Evolutionary conservation across 37 sponge, comb jelly and placozoan genomes (phyloP), one percentile per base, ranked within the genome.

Genomic region (Theonella swinhoei): DNA sequence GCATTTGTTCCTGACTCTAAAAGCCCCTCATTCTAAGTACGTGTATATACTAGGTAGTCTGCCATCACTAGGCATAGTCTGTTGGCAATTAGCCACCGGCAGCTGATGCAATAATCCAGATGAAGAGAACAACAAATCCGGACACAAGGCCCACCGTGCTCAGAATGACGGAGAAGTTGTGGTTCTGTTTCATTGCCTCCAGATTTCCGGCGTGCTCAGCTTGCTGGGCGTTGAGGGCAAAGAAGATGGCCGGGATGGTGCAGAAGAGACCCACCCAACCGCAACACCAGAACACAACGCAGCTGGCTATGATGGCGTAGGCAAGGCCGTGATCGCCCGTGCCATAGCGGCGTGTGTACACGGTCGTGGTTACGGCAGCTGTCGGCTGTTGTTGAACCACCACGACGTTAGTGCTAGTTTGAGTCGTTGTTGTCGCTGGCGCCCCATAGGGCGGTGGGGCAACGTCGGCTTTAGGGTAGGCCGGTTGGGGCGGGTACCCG

Each of bases 21-120:
- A 8, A 80, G 80, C 42, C 64, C 79, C 5, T 80, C 80, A 20
- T 89, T 89, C 54, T 87, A 84, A n/a, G n/a, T n/a, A n/a, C n/a
- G n/a, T n/a, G n/a, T n/a, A n/a, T n/a, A n/a, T n/a, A n/a, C n/a
- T n/a, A n/a, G n/a, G n/a, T n/a, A n/a, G n/a, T n/a, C n/a, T n/a
- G n/a, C n/a, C n/a, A n/a, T n/a, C n/a, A n/a, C n/a, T n/a, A n/a
- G n/a, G n/a, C n/a, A n/a, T n/a, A n/a, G n/a, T n/a, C n/a, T n/a
- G n/a, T n/a, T n/a, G n/a, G n/a, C n/a, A n/a, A n/a, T n/a, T n/a
- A n/a, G n/a, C n/a, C n/a, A n/a, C n/a, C n/a, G n/a, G 54, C 54
- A 17, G 54, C 54, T 7, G 11, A 7, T 17, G 54, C 7, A 14
- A 47, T 47, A 47, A 47, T 47, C 11, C 14, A 47, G 14, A 47